Conservation (phyloP, 2,888 invertebrate species). For the Steinernema hermaphroditum region DNA sequence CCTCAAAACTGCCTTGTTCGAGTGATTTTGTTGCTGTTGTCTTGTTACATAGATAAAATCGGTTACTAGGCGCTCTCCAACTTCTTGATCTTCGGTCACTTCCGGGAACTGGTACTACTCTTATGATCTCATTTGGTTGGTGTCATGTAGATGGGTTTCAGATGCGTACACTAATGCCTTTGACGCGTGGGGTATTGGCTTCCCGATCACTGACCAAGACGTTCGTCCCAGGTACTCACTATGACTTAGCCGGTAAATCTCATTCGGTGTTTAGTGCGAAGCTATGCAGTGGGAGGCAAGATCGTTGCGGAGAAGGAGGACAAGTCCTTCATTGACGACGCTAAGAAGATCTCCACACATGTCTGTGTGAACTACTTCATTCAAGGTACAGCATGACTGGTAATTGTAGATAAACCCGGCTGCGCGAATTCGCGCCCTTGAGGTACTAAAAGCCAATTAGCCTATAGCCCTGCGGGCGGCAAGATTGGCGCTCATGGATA, state of each 20-base stretch:
- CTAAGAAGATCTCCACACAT: constrained; percentile 57
- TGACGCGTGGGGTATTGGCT: neutral
- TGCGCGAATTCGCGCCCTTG: too few species aligned
- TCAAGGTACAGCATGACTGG: constrained; percentile 46
- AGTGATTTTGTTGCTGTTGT: constrained; percentile 39
- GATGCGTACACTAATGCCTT: neutral
- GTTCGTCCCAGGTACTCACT: neutral
- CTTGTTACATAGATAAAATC: constrained; percentile 31
- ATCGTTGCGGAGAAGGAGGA: constrained; percentile 55
- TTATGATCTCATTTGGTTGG: too few species aligned
- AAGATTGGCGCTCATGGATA: too few species aligned
- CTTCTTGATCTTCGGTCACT: too few species aligned
- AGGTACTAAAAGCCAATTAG: neutral
- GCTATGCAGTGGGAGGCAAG: constrained; percentile 39
- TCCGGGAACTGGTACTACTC: too few species aligned
- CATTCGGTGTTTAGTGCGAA: constrained; percentile 2
- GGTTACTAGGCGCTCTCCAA: neutral
- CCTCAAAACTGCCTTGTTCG: constrained; percentile 43
- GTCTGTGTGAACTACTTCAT: constrained; percentile 62
- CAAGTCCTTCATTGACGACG: constrained; percentile 61
- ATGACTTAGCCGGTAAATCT: too few species aligned
- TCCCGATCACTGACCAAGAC: neutral
- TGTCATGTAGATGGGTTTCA: neutral
- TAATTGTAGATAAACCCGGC: neutral
- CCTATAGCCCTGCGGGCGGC: too few species aligned